Conservation (phyloP, 1,140 invertebrate genomes). For the Thaumatotibia leucotreta region DNA sequence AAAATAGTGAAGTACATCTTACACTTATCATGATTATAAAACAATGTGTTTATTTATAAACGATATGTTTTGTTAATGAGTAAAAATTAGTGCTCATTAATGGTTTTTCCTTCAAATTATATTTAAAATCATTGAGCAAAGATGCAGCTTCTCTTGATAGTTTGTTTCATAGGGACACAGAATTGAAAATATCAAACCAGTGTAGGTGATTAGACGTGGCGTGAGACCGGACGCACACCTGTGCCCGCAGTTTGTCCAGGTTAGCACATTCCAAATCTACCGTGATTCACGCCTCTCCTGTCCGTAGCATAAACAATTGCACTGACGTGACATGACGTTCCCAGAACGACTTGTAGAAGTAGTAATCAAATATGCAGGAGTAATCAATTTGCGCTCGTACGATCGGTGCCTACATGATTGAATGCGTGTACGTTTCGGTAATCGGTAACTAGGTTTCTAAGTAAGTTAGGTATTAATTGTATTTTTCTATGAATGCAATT, state of each 20-base stretch:
- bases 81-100: no score
- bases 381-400: not conserved
- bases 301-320: not conserved
- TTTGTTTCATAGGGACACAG: no score
- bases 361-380: constrained; percentile 4
- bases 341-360: constrained; percentile 9
- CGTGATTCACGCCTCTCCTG: constrained; percentile 1
- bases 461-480: not conserved
- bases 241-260: constrained; percentile 42
- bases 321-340: constrained; percentile 1
- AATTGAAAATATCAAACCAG: no score
- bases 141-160: no score
- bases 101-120: no score
- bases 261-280: constrained; percentile 42
- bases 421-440: not conserved
- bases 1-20: no score
- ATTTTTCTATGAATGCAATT: not conserved
- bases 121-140: no score
- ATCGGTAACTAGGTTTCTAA: constrained; percentile 3
- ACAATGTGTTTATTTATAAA: no score
- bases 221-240: constrained; percentile 69
- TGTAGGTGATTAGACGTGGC: constrained; percentile 48
- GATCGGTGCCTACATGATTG: constrained; percentile 8
- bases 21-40: no score
- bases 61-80: no score